Conservation (phyloP, 2,797 vertebrate genomes). For the Thamnophis elegans region DNA sequence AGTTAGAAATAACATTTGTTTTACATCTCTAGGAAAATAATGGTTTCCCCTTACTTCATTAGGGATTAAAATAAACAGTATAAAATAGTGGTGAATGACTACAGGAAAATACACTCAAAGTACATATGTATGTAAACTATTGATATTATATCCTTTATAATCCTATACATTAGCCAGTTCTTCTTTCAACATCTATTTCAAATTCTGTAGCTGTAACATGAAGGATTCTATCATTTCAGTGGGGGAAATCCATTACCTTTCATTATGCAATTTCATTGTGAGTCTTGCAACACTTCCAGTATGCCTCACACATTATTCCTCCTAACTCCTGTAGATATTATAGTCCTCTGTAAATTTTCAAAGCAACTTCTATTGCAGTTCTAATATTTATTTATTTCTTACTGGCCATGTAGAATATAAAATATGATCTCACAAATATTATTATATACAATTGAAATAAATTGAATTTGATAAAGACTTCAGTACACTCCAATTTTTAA, state of each 20-base stretch:
- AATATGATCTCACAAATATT: background rate
- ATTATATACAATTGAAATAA: background rate
- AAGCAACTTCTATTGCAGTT: background rate
- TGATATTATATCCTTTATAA: background rate
- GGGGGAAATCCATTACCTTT: background rate
- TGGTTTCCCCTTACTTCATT: background rate
- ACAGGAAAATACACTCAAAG: background rate
- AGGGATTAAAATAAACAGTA: conserved; percentile 3
- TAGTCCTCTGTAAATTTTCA: background rate
- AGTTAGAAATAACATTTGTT: conserved; percentile 13
- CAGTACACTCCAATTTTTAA: background rate
- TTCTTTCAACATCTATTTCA: background rate
- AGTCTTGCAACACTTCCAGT: background rate
- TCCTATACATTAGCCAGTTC: background rate
- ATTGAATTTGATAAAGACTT: background rate
- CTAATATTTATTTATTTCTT: background rate
- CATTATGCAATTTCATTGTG: background rate
- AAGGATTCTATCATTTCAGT: background rate
- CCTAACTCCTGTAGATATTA: background rate
- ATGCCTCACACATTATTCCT: background rate
- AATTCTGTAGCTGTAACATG: background rate
- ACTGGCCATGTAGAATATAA: background rate
- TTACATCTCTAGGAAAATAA: background rate
- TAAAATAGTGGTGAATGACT: background rate
- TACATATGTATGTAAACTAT: background rate